Conservation (phyloP, 1,140 invertebrate species). For the Akabosia matsudoensis region DNA sequence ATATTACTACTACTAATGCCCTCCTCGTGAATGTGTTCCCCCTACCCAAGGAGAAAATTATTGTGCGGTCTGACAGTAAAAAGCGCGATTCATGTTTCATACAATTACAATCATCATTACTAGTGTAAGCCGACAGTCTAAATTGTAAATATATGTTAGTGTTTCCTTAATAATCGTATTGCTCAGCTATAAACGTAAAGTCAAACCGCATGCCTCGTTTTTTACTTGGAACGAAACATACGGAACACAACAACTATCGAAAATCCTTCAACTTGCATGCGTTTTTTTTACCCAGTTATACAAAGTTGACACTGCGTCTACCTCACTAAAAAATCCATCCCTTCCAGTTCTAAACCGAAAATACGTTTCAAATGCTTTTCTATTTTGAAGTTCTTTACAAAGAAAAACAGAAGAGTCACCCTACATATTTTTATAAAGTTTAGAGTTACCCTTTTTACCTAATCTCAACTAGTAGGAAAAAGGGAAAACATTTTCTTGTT, state of each 20-base stretch:
- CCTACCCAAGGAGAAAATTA: background rate
- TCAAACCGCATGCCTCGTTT: background rate
- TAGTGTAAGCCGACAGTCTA: background rate
- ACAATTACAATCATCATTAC: conserved; percentile 1
- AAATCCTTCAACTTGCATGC: background rate
- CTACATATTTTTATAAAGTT: background rate
- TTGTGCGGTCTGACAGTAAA: background rate
- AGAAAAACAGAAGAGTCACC: background rate
- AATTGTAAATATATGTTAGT: background rate
- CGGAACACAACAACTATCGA: background rate
- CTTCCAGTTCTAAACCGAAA: too few species aligned
- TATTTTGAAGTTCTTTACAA: too few species aligned
- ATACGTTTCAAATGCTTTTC: too few species aligned
- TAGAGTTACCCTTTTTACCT: background rate
- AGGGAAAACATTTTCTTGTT: background rate
- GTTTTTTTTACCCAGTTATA: too few species aligned
- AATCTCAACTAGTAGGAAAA: background rate
- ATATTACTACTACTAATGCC: too few species aligned
- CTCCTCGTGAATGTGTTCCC: background rate
- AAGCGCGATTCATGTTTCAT: background rate
- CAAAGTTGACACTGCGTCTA: too few species aligned
- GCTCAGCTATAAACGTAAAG: background rate
- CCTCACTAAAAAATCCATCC: too few species aligned
- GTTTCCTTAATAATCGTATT: too few species aligned
- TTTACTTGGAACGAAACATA: background rate